Percentiles rank a stretch among this genome's conserved stretches.
Evolutionary conservation across 2,888 invertebrate species (phyloP).

Genomic region (Sturmia bella): DNA sequence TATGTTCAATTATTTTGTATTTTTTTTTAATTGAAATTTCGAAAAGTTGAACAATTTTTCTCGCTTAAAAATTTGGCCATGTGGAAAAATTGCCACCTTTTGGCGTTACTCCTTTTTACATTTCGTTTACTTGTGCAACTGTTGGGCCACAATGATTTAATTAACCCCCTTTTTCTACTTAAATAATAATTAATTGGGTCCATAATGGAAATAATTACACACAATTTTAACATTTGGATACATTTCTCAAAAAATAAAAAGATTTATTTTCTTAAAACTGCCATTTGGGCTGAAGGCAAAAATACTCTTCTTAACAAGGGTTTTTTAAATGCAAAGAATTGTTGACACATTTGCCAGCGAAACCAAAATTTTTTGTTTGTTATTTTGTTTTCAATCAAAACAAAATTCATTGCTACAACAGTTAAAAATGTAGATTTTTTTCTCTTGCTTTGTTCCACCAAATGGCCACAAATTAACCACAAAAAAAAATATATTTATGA

Average conservation of each 20-base stretch:
- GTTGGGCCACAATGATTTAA: constrained; percentile 69
- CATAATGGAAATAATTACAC: constrained; percentile 73
- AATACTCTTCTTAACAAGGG: constrained; percentile 70
- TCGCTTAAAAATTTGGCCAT: constrained; percentile 40
- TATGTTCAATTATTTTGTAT: constrained; percentile 71
- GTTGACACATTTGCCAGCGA: constrained; percentile 63
- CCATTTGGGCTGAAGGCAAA: constrained; percentile 21
- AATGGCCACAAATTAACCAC: constrained; percentile 40
- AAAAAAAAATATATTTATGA: constrained; percentile 25
- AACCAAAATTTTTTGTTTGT: constrained; percentile 10
- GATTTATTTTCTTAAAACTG: constrained; percentile 26
- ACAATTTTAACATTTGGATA: constrained; percentile 63
- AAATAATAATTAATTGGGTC: constrained; percentile 73
- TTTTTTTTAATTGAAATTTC: constrained; percentile 66
- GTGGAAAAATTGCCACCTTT: constrained; percentile 69
- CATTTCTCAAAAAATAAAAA: constrained; percentile 25
- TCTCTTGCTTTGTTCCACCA: background rate
- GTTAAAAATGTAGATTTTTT: constrained; percentile 34
- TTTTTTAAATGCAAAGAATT: constrained; percentile 73
- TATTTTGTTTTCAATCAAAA: constrained; percentile 45
- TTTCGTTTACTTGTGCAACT: constrained; percentile 8
- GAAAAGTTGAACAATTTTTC: constrained; percentile 53
- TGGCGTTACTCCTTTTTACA: constrained; percentile 31
- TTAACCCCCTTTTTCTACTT: constrained; percentile 72
- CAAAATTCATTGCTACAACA: constrained; percentile 64